Evolutionary conservation across 2,113 vertebrate species (phyloP).

Genomic region (Serilophus lunatus): DNA sequence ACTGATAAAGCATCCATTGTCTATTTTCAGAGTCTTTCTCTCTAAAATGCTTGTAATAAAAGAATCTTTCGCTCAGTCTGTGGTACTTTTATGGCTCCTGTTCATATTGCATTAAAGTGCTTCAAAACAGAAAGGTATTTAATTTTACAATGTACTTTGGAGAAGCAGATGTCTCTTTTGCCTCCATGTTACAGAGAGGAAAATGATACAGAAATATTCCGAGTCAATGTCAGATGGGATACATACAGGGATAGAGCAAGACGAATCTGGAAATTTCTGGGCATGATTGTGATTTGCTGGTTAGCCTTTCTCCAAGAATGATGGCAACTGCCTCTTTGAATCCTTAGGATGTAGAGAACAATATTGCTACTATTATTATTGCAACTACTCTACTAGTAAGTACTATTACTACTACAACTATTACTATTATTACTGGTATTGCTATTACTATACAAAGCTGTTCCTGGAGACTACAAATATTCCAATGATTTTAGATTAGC

Average conservation of each 20-base stretch:
- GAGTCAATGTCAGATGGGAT: neutral
- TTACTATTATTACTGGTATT: rapidly evolving
- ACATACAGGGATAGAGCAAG: rapidly evolving
- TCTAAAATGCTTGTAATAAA: neutral
- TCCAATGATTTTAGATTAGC: neutral
- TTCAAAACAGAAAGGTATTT: neutral
- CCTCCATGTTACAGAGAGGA: neutral
- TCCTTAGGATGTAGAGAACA: neutral
- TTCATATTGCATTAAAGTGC: neutral
- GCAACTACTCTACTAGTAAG: too few relatives aligned
- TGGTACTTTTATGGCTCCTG: neutral
- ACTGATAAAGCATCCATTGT: neutral
- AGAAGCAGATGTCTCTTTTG: neutral
- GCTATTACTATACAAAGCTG: neutral
- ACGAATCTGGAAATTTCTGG: neutral
- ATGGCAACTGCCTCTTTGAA: neutral
- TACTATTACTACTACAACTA: too few relatives aligned
- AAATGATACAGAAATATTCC: neutral
- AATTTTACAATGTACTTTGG: neutral
- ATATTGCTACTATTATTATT: too few relatives aligned
- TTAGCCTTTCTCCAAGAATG: neutral
- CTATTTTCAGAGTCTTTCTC: neutral
- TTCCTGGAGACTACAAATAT: neutral
- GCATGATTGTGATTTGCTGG: rapidly evolving
- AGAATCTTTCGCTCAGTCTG: neutral